phyloP scores from a whole-genome alignment of 2,797 vertebrate genomes.

The Ptychobarbus kaznakovi region DNA sequence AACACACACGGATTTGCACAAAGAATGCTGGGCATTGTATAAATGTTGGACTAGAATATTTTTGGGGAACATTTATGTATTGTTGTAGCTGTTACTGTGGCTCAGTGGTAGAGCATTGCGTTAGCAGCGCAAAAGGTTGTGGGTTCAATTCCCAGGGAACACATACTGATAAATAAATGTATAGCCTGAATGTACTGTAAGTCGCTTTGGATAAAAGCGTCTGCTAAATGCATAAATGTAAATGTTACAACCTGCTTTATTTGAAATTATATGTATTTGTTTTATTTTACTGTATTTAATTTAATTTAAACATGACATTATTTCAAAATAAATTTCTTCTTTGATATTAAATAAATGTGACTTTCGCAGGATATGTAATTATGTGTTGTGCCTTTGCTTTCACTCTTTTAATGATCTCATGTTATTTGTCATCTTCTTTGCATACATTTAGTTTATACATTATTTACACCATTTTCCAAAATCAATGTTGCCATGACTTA shows the following conservation, averaged over 20 bases:
- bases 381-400: background rate
- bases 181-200: too few relatives aligned
- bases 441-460: background rate
- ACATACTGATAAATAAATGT: too few relatives aligned
- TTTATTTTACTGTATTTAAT: background rate
- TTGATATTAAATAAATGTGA: conserved; percentile 8
- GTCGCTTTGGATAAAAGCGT: too few relatives aligned
- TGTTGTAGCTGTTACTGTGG: background rate
- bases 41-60: background rate
- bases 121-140: too few relatives aligned
- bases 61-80: background rate
- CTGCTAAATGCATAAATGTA: too few relatives aligned
- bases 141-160: too few relatives aligned
- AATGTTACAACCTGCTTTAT: background rate
- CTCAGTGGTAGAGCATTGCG: too few relatives aligned
- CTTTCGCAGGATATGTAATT: background rate
- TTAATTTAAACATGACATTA: background rate
- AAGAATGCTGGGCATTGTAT: background rate
- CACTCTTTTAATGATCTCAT: background rate
- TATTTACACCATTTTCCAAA: background rate
- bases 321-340: background rate
- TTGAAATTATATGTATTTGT: background rate
- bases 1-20: conserved; percentile 50
- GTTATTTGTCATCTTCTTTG: background rate
- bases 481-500: background rate